Evolutionary conservation across 2,888 invertebrate species (phyloP), one percentile per base, ranked within the genome.

Genomic region (Melolontha melolontha): DNA sequence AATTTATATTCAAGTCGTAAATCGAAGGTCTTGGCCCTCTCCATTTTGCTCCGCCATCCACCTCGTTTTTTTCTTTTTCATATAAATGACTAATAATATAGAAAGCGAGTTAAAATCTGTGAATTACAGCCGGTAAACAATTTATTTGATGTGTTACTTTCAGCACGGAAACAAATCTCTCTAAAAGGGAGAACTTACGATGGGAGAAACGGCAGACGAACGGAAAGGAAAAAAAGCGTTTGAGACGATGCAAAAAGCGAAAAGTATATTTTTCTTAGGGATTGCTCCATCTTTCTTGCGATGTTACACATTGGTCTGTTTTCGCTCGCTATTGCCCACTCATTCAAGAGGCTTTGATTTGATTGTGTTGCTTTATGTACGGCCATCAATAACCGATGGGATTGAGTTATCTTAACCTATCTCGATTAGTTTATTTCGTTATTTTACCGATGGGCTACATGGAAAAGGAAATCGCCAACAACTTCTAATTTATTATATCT

Each of bases 281-380:
- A 80, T 80, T 79, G 79, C 79, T 75, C 76, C 78, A 80, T 80
- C 77, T 76, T 78, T 80, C 79, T 80, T 78, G 74, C 69, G 78
- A 68, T 76, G 80, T 79, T 79, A 78, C 77, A 80, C 77, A 77
- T 75, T 73, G 77, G 69, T 68, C 70, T 69, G 72, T 73, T 72
- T 72, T 65, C 68, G 64, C 40, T 40, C 52, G 54, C 78, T 78
- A 80, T 80, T 78, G 80, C 79, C 78, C 78, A 79, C 79, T 79
- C 80, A 78, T 80, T 80, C 80, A 79, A 77, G 77, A 72, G 74
- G 75, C 76, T 79, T 79, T 79, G 80, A 79, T 80, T 79, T 79
- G 79, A 80, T 80, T 79, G 79, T 70, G 70, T 66, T 71, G 42
- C 69, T 74, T 75, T 75, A 75, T 73, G 73, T 67, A 64, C 41